These are phyloP conservation scores for Poecilia picta DNA, from an alignment of 2,797 vertebrate genomes.

Conservation along the genomic window DNA sequence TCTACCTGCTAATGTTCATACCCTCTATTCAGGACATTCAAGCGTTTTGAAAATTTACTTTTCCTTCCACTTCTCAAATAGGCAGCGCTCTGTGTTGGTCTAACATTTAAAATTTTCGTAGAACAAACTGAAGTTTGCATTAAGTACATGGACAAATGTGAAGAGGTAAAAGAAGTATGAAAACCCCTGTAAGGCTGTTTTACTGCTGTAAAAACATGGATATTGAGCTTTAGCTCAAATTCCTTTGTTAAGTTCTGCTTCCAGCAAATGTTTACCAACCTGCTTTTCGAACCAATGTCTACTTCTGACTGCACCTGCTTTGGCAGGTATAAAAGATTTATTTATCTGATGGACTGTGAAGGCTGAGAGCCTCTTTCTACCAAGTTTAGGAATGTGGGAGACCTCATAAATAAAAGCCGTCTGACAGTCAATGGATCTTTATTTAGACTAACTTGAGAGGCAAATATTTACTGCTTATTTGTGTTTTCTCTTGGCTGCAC, in stretches of 20 bases:
- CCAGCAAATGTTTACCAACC: slow-evolving; percentile 11
- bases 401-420: slow-evolving; percentile 58
- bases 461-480: slow-evolving; percentile 14
- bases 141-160: not conserved
- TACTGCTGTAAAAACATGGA: not conserved
- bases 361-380: slow-evolving; percentile 37
- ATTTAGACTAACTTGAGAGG: slow-evolving; percentile 31
- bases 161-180: not conserved
- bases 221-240: not conserved
- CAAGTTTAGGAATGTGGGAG: slow-evolving; percentile 32
- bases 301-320: slow-evolving; percentile 23
- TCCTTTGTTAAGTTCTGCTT: not conserved
- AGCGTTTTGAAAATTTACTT: not conserved
- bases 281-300: not conserved
- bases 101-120: not conserved
- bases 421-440: slow-evolving; percentile 40
- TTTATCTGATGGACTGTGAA: slow-evolving; percentile 27
- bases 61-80: not conserved
- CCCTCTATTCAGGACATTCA: not conserved
- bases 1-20: not conserved
- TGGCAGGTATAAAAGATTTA: slow-evolving; percentile 48
- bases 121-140: not conserved
- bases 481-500: slow-evolving; percentile 29
- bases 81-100: not conserved
- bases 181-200: not conserved